phyloP scores from a whole-genome alignment of 2,113 vertebrate genomes.

The Myrmecophaga tridactyla region DNA sequence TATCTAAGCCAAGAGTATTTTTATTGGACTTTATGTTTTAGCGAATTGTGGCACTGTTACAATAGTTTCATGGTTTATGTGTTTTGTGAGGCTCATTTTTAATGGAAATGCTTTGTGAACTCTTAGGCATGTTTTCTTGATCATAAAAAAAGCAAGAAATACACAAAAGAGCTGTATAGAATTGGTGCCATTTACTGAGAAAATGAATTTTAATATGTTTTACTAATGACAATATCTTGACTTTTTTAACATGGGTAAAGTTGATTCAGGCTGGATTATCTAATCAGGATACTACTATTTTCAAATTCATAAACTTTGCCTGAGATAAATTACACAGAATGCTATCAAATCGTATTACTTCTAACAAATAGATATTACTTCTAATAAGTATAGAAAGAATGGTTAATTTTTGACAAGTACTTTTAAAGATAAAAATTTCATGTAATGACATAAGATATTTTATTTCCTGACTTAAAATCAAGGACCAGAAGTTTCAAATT shows the following conservation, averaged over 20 bases:
- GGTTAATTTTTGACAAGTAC: not conserved
- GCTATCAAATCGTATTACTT: not conserved
- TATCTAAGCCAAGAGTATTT: slow-evolving; percentile 39
- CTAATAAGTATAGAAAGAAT: not conserved
- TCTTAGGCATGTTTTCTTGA: not conserved
- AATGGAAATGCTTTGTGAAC: slow-evolving; percentile 40
- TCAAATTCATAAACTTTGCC: not conserved
- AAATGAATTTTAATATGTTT: not conserved
- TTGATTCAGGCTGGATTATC: not conserved
- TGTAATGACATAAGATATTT: not conserved
- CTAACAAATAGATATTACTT: not conserved
- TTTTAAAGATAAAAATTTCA: not conserved
- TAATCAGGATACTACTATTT: not conserved
- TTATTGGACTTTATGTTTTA: slow-evolving; percentile 51
- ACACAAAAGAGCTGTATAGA: not conserved
- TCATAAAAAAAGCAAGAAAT: not conserved
- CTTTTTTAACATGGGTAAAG: not conserved
- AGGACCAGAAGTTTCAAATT: not conserved
- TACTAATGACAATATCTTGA: not conserved
- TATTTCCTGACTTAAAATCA: not conserved
- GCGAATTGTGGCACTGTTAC: not conserved
- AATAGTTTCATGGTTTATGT: slow-evolving; percentile 17
- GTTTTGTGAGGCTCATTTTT: not conserved
- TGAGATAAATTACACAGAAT: not conserved
- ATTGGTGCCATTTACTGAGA: not conserved